Evolutionary conservation across 2,888 invertebrate species (phyloP), one percentile per base, ranked within the genome.

Genomic region (Drosophila bunnanda): DNA sequence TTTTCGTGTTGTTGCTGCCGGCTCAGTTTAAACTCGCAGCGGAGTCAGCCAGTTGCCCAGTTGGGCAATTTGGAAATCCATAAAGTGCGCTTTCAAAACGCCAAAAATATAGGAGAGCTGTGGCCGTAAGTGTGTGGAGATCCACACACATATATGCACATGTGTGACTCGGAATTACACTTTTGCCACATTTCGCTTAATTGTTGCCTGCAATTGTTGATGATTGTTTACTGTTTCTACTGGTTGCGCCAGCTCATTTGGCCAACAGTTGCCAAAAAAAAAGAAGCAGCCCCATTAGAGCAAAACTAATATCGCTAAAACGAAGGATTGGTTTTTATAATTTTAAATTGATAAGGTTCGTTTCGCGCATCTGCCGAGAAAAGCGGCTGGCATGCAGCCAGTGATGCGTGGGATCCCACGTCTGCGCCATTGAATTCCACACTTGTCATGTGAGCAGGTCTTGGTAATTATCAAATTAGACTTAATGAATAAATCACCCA

Each of bases 181-280:
- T 83, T 83, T 82, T 83, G 82, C 82, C 86, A 88, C 80, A 76
- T 84, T 87, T 85, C 76, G 86, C 80, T 85, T 82, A 82, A 82
- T 82, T 88, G 85, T 74, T 71, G 50, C 59, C 76, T 88, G 75
- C 82, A 88, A 78, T 76, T 79, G 54, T 17, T 36, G 65, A 65
- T 36, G 65, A 52, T 64, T 55, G 60, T 50, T 70, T 61, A 36
- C 55, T 36, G 46, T 30, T 72, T 44, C 72, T 53, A 28, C 54
- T 25, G 39, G 68, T 77, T 84, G 82, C 68, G 64, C 60, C 72
- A 84, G 67, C 73, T 75, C 64, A 43, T 75, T 84, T 79, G 64
- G 71, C 77, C 73, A 84, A 69, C 66, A 78, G 77, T 71, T 76
- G 62, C 75, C 77, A 55, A 81, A 80, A 54, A 65, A 43, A 46